A percentile compares a stretch with the other conserved stretches of the same genome.
Conservation (phyloP, 2,888 invertebrate species). For the Endomychus coccineus region DNA sequence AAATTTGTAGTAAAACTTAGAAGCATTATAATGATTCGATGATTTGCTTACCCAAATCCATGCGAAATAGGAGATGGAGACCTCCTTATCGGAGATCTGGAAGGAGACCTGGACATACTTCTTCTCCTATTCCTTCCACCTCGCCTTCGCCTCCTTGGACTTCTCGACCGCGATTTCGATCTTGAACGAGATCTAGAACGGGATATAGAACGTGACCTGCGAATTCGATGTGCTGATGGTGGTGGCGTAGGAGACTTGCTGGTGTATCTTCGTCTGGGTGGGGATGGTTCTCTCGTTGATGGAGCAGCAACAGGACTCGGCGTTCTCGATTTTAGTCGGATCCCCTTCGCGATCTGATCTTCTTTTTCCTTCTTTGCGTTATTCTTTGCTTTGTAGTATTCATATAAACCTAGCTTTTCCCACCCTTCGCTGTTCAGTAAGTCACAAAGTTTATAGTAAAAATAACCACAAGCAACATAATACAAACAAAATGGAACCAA, state of each 20-base stretch:
- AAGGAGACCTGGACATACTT: conserved; percentile 46
- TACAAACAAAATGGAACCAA: no score
- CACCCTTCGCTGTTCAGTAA: conserved; percentile 75
- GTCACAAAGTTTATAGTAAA: conserved; percentile 19
- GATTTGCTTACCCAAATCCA: conserved; percentile 37
- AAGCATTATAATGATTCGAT: no score
- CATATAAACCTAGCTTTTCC: conserved; percentile 96
- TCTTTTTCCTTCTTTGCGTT: conserved; percentile 82
- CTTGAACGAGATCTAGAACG: conserved; percentile 47
- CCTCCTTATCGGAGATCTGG: conserved; percentile 37
- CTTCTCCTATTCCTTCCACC: conserved; percentile 35
- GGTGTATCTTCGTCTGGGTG: conserved; percentile 69
- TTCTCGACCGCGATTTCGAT: conserved; percentile 47
- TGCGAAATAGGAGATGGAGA: conserved; percentile 41
- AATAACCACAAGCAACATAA: conserved; percentile 16
- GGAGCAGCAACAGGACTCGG: conserved; percentile 72
- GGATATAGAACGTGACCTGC: conserved; percentile 29
- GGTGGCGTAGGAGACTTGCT: conserved; percentile 49
- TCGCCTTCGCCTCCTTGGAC: conserved; percentile 42
- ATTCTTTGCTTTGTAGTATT: conserved; percentile 96
- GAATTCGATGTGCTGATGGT: conserved; percentile 22
- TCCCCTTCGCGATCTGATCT: conserved; percentile 67
- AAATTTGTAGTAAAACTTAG: no score
- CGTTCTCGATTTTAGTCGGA: conserved; percentile 64
- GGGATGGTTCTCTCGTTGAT: conserved; percentile 62